phyloP scores from a whole-genome alignment of 2,888 invertebrate species.

The Empis stercorea region DNA sequence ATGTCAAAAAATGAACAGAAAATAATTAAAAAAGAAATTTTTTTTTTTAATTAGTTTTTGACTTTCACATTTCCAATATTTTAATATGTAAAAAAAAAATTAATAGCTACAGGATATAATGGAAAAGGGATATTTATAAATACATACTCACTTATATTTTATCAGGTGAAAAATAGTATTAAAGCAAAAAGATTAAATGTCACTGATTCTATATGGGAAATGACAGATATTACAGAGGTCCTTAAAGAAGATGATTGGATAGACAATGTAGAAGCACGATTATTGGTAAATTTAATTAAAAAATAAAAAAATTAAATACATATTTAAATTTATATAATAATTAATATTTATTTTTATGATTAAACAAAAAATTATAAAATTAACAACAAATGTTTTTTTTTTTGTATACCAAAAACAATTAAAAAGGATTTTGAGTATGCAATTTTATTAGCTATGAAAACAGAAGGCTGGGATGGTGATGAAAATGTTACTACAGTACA shows the following conservation, averaged over 20 bases:
- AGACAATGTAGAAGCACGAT: constrained; percentile 48
- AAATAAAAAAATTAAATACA: not conserved
- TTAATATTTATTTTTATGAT: not conserved
- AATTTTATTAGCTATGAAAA: constrained; percentile 70
- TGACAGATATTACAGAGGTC: constrained; percentile 41
- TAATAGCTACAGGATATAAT: no score
- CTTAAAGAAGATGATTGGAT: constrained; percentile 72
- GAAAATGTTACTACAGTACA: constrained; percentile 50
- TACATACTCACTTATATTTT: no score
- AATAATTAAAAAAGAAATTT: no score
- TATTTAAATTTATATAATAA: not conserved
- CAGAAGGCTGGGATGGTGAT: constrained; percentile 81
- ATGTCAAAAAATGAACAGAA: no score
- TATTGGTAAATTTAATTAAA: constrained; percentile 33
- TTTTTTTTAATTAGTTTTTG: no score
- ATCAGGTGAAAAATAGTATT: constrained; percentile 65
- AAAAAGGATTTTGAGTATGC: constrained; percentile 48
- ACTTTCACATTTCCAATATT: no score
- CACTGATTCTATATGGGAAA: constrained; percentile 64
- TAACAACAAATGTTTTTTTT: not conserved
- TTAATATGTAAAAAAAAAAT: no score
- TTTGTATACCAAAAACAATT: no score
- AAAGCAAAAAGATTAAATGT: constrained; percentile 57
- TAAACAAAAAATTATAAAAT: not conserved
- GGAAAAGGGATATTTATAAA: no score